A percentile compares a stretch with the other conserved stretches of the same genome.
These are phyloP conservation scores for Meghimatium bilineatum DNA, from an alignment of 2,888 invertebrate genomes.

Conservation along the genomic window DNA sequence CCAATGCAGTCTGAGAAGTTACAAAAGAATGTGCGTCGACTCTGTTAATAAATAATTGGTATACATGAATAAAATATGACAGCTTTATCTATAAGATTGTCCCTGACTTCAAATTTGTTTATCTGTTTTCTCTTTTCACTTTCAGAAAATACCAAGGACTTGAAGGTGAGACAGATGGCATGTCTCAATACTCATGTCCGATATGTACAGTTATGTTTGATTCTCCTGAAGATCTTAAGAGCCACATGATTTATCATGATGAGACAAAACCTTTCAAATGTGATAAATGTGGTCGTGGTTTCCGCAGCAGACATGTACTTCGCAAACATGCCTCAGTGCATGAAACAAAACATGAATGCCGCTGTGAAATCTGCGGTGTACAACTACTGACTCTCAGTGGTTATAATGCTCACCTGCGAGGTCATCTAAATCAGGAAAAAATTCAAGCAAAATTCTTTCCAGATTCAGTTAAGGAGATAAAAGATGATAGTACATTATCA, in stretches of 20 bases:
- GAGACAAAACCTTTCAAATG: slow-evolving; percentile 49
- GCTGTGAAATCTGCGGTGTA: slow-evolving; percentile 53
- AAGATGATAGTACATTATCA: background rate
- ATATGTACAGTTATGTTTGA: slow-evolving; percentile 51
- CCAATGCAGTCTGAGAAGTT: too few relatives aligned
- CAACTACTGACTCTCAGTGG: slow-evolving; percentile 52
- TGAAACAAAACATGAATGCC: slow-evolving; percentile 39
- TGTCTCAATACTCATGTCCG: slow-evolving; percentile 45
- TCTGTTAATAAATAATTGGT: too few relatives aligned
- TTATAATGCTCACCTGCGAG: slow-evolving; percentile 51
- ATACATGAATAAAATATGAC: too few relatives aligned
- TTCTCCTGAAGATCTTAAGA: slow-evolving; percentile 47
- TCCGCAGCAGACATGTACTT: slow-evolving; percentile 36
- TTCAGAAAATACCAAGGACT: slow-evolving; percentile 48
- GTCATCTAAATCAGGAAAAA: slow-evolving; percentile 50
- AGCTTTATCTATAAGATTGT: background rate
- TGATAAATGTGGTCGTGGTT: slow-evolving; percentile 48
- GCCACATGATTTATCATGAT: slow-evolving; percentile 49
- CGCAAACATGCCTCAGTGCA: slow-evolving; percentile 47
- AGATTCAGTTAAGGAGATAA: slow-evolving; percentile 11
- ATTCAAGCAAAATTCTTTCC: slow-evolving; percentile 39
- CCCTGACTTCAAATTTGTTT: background rate
- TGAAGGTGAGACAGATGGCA: slow-evolving; percentile 34
- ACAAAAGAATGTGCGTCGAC: too few relatives aligned
- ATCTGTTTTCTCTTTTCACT: background rate